Conservation (phyloP, 2,888 invertebrate species). For the Hypomecis punctinalis region DNA sequence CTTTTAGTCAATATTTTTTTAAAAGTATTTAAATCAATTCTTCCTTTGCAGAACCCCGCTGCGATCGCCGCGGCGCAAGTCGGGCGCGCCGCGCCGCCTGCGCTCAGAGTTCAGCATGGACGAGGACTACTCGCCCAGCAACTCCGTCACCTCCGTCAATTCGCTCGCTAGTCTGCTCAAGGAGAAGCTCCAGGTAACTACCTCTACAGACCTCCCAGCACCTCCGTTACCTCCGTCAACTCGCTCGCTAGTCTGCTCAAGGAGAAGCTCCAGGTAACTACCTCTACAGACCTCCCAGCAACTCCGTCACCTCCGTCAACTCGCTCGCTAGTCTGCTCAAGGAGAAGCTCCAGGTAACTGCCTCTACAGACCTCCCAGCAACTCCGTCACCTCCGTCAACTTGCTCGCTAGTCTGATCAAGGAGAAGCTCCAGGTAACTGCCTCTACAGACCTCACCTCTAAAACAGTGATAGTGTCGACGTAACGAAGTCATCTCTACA, state of each 20-base stretch:
- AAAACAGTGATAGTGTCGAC: too few relatives aligned
- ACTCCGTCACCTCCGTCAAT: slow-evolving; percentile 94
- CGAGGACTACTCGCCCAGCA: slow-evolving; percentile 88
- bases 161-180: slow-evolving; percentile 91
- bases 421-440: slow-evolving; percentile 82
- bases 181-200: slow-evolving; percentile 53
- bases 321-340: slow-evolving; percentile 92
- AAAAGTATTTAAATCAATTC: background rate
- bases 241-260: slow-evolving; percentile 92
- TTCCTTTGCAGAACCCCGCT: slow-evolving; percentile 85
- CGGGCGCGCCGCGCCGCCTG: slow-evolving; percentile 78
- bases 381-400: slow-evolving; percentile 94
- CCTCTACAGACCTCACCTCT: too few relatives aligned
- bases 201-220: too few relatives aligned
- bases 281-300: too few relatives aligned
- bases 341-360: slow-evolving; percentile 90
- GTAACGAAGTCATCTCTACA: too few relatives aligned
- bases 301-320: slow-evolving; percentile 93
- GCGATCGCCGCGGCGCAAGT: slow-evolving; percentile 87
- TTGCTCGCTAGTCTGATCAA: slow-evolving; percentile 91
- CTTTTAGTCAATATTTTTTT: too few relatives aligned
- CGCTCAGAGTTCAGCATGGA: slow-evolving; percentile 85
- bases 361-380: slow-evolving; percentile 84
- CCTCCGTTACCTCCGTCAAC: slow-evolving; percentile 93
- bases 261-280: slow-evolving; percentile 91